These are phyloP conservation scores for Drosophila funebris DNA, from an alignment of 1,140 invertebrate species.

Conservation along the genomic window DNA sequence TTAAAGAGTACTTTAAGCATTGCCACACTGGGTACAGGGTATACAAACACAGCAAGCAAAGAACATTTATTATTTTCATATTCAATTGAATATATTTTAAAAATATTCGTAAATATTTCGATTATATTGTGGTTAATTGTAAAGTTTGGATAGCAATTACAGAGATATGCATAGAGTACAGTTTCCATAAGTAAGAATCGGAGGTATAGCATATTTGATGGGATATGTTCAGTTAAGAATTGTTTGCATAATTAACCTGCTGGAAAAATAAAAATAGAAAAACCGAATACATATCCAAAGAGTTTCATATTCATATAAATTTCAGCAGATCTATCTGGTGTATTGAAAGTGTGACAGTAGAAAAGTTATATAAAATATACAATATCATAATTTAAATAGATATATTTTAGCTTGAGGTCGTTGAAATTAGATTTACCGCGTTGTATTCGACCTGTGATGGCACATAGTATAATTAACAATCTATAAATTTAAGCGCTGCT, in stretches of 20 bases:
- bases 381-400: constrained; percentile 41
- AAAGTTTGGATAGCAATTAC: constrained; percentile 17
- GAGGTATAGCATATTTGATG: constrained; percentile 64
- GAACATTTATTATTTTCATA: not conserved
- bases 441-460: constrained; percentile 41
- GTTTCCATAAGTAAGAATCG: constrained; percentile 38
- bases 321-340: constrained; percentile 17
- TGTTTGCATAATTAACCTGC: not conserved
- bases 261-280: too few relatives aligned
- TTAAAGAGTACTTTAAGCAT: too few relatives aligned
- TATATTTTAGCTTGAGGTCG: constrained; percentile 51
- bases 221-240: constrained; percentile 54
- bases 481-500: constrained; percentile 1
- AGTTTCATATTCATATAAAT: constrained; percentile 24
- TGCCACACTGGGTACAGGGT: not conserved
- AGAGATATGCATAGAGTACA: constrained; percentile 33
- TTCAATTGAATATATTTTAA: constrained; percentile 18
- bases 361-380: constrained; percentile 49
- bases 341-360: constrained; percentile 35
- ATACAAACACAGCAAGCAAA: constrained; percentile 9
- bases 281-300: constrained; percentile 4
- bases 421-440: constrained; percentile 13
- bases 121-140: constrained; percentile 21
- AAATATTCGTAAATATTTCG: constrained; percentile 39
- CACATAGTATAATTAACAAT: constrained; percentile 37